Conservation (phyloP, 2,113 vertebrate species). For the Muntiacus reevesi region DNA sequence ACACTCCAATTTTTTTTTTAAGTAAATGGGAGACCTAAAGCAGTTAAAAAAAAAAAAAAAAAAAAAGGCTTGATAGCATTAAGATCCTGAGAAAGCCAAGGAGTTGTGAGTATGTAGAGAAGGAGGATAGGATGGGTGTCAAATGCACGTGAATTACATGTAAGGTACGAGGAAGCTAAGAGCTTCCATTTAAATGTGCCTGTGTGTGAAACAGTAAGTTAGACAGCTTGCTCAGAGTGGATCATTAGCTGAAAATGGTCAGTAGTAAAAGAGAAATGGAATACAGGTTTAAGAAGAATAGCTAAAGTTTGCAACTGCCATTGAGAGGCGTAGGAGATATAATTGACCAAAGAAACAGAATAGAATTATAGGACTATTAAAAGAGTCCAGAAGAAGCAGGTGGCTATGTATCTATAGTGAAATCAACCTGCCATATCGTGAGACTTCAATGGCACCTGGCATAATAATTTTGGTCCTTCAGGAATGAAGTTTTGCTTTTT, state of each 20-base stretch:
- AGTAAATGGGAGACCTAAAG: neutral
- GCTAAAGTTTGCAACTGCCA: neutral
- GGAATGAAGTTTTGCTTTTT: neutral
- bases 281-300: neutral
- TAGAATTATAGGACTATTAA: neutral
- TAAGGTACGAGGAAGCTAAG: neutral
- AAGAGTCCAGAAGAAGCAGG: neutral
- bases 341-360: neutral
- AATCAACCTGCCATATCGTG: too few relatives aligned
- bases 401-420: neutral
- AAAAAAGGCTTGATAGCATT: neutral
- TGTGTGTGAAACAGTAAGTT: neutral
- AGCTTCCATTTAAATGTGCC: neutral
- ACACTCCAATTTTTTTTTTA: neutral
- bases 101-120: neutral
- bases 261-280: neutral
- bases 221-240: neutral
- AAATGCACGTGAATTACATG: neutral
- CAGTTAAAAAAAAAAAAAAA: neutral
- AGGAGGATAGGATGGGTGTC: neutral
- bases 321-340: neutral
- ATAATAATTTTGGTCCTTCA: neutral
- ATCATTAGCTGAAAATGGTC: neutral
- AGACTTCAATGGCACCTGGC: neutral
- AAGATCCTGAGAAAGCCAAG: neutral